These are phyloP conservation scores for Spea multiplicata DNA, from an alignment of 2,113 vertebrate species.

Conservation along the genomic window DNA sequence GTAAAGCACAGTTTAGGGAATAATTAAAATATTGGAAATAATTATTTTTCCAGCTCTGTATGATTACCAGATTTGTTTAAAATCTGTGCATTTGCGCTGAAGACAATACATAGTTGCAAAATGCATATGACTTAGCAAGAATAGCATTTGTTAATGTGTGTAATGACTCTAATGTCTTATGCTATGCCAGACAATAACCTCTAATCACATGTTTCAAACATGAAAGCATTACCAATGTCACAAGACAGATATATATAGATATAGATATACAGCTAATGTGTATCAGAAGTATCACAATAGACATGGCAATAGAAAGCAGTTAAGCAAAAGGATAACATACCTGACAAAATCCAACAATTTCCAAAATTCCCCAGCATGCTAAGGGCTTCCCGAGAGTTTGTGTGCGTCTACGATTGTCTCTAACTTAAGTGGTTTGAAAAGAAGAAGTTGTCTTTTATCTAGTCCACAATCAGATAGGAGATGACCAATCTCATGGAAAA, in stretches of 20 bases:
- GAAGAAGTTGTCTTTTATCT: conserved; percentile 56
- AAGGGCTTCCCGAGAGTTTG: conserved; percentile 41
- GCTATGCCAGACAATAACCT: not conserved
- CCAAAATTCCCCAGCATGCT: conserved; percentile 55
- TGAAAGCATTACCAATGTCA: not conserved
- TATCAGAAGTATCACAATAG: not conserved
- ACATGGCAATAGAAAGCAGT: not conserved
- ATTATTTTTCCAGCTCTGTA: no score
- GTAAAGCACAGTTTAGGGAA: no score
- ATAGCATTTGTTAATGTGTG: no score
- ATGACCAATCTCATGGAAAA: conserved; percentile 19
- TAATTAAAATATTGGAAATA: no score
- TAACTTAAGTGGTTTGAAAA: conserved; percentile 48
- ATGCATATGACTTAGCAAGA: not conserved
- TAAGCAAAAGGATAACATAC: conserved; percentile 48
- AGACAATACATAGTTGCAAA: not conserved
- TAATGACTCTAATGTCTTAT: no score
- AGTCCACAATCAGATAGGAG: conserved; percentile 15
- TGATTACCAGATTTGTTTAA: no score
- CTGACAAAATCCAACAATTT: conserved; percentile 50
- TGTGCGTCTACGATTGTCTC: conserved; percentile 15
- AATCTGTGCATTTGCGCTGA: not conserved
- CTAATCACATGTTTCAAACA: conserved; percentile 11
- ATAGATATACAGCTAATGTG: not conserved
- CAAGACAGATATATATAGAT: not conserved